Conservation (phyloP, 2,888 invertebrate species). For the Macrostomum cliftonense region DNA sequence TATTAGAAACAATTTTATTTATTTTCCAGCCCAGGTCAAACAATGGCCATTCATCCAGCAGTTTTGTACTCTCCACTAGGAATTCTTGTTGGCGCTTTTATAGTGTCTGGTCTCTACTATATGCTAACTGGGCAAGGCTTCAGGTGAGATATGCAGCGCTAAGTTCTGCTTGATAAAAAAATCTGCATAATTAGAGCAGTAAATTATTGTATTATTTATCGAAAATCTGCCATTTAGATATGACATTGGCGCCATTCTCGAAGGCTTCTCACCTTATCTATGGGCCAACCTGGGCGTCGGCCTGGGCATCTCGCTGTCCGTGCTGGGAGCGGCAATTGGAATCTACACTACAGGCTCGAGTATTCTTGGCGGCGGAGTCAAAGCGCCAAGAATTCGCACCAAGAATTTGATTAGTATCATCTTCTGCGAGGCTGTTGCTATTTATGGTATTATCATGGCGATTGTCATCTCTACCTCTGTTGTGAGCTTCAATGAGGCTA, state of each 20-base stretch:
- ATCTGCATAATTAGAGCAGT: too few species aligned
- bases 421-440: conserved; percentile 98
- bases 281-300: conserved; percentile 87
- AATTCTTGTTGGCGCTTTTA: too few species aligned
- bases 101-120: conserved; percentile 39
- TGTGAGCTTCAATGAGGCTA: too few species aligned
- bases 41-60: too few species aligned
- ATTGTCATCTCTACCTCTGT: conserved; percentile 54
- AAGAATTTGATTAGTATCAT: conserved; percentile 98
- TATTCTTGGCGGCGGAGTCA: conserved; percentile 90
- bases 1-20: too few species aligned
- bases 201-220: too few species aligned
- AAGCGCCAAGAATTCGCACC: conserved; percentile 92
- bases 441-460: conserved; percentile 93
- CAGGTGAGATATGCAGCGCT: conserved; percentile 59
- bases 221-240: too few species aligned
- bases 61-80: too few species aligned
- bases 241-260: conserved; percentile 48
- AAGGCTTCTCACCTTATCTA: conserved; percentile 78
- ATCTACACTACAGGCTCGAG: conserved; percentile 89
- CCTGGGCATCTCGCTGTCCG: conserved; percentile 74
- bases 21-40: too few species aligned
- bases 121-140: conserved; percentile 67
- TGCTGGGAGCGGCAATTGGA: conserved; percentile 81
- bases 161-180: too few species aligned